Evolutionary conservation across 2,113 vertebrate genomes (phyloP).

Genomic region (Triplophysa rosa): DNA sequence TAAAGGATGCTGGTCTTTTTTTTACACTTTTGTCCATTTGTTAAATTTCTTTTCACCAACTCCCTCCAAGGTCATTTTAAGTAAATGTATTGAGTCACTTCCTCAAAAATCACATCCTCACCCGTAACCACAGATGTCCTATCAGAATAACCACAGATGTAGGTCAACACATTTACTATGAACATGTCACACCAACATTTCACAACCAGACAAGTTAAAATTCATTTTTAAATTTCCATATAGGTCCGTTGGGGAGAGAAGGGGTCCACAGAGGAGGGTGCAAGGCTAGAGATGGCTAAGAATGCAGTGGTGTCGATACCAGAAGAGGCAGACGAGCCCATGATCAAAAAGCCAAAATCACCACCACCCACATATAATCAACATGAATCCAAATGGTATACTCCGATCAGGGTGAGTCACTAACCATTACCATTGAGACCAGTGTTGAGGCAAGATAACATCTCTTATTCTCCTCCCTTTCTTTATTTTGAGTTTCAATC

Average conservation of each 20-base stretch:
- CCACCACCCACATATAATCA: slow-evolving; percentile 66
- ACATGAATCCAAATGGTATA: slow-evolving; percentile 90
- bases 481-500: not conserved
- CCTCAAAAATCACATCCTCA: no score
- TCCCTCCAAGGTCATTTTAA: no score
- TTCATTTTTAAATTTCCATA: not conserved
- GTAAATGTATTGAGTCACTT: no score
- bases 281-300: slow-evolving; percentile 92
- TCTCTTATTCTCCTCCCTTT: not conserved
- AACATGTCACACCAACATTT: no score
- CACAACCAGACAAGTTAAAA: no score
- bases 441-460: not conserved
- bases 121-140: no score
- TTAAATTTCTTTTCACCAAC: no score
- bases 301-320: slow-evolving; percentile 88
- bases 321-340: slow-evolving; percentile 80
- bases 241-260: slow-evolving; percentile 98
- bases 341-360: slow-evolving; percentile 69
- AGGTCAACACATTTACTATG: no score
- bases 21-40: no score
- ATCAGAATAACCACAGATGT: no score
- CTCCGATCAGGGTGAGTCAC: slow-evolving; percentile 88
- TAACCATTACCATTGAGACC: not conserved
- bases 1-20: no score
- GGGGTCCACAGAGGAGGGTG: slow-evolving; percentile 96